A percentile compares a stretch with the other conserved stretches of the same genome.
Evolutionary conservation across 2,113 vertebrate genomes (phyloP).

Genomic region (Petroica traversi): DNA sequence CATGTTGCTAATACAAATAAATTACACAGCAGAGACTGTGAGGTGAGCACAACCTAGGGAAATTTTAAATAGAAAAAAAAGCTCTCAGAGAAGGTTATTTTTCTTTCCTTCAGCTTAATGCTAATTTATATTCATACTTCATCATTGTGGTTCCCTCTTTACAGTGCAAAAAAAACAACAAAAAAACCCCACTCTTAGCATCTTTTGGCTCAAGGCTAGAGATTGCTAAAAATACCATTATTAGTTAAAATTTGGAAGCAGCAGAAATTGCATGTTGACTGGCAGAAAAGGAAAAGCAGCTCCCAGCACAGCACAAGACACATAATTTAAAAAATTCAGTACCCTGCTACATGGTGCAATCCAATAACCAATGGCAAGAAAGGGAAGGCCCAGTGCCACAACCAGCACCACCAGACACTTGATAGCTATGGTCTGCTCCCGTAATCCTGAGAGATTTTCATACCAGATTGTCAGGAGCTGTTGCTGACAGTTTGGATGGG

Average conservation of each 20-base stretch:
- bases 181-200: not conserved
- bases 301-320: not conserved
- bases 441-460: conserved; percentile 86
- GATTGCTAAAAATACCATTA: not conserved
- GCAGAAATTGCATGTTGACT: not conserved
- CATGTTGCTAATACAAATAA: not conserved
- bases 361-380: conserved; percentile 88
- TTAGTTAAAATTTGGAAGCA: not conserved
- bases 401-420: conserved; percentile 90
- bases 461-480: conserved; percentile 91
- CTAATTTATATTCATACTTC: not conserved
- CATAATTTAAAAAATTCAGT: conserved; percentile 15
- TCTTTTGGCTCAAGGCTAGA: not conserved
- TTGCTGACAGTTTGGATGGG: conserved; percentile 91
- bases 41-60: not conserved
- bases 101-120: not conserved
- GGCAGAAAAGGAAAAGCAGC: not conserved
- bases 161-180: not conserved
- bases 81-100: not conserved
- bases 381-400: conserved; percentile 84
- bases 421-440: conserved; percentile 84
- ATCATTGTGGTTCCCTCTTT: not conserved
- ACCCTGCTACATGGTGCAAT: conserved; percentile 90
- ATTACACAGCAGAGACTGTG: not conserved
- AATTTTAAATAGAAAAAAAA: not conserved